Conservation (phyloP, 64 coral and sea anemone species). For the Pocillopora damicornis region DNA sequence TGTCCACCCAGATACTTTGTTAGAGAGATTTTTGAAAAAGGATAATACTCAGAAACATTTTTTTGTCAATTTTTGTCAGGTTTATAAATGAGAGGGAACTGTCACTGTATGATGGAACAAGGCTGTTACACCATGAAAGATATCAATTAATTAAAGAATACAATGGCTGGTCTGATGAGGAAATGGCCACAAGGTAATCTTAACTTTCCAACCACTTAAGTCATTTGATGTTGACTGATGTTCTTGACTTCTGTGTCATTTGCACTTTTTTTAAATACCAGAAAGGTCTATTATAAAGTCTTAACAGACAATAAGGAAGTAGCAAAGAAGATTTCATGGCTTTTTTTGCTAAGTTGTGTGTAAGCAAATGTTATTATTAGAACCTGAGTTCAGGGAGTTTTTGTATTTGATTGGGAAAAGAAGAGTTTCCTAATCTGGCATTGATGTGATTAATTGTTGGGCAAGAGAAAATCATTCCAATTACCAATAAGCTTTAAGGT, state of each 20-base stretch:
- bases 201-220: not conserved
- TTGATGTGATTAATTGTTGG: too few species aligned
- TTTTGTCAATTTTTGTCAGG: conserved; percentile 15
- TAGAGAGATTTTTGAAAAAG: not conserved
- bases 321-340: too few species aligned
- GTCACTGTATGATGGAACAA: conserved; percentile 81
- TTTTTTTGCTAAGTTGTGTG: too few species aligned
- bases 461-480: too few species aligned
- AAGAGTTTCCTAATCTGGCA: too few species aligned
- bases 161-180: conserved; percentile 58
- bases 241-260: not conserved
- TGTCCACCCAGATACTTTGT: not conserved
- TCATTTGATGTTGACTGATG: not conserved
- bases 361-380: too few species aligned
- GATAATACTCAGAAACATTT: not conserved
- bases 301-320: too few species aligned
- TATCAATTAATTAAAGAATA: conserved; percentile 80
- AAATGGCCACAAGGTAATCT: conserved; percentile 54
- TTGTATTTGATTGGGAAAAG: too few species aligned
- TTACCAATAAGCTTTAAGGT: too few species aligned
- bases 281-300: too few species aligned
- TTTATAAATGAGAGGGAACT: conserved; percentile 86
- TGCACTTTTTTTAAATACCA: too few species aligned
- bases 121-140: conserved; percentile 68
- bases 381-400: too few species aligned